Evolutionary conservation across 2,888 invertebrate species (phyloP).

Genomic region (Oegoconia quadripuncta): DNA sequence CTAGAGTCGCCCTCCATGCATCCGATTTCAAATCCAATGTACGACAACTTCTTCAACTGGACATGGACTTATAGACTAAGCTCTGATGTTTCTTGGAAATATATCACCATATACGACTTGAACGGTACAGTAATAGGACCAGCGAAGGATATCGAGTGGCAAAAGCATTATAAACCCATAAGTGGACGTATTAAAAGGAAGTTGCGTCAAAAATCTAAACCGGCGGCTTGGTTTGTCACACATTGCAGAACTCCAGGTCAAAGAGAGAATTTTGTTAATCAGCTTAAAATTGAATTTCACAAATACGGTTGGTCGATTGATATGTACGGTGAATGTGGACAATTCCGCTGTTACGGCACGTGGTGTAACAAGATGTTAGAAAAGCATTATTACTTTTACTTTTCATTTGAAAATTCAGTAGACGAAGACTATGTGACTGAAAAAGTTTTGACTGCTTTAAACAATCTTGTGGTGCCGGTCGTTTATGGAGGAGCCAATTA

Average conservation of each 20-base stretch:
- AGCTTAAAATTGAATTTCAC: slow-evolving; percentile 20
- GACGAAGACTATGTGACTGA: slow-evolving; percentile 37
- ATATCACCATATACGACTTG: slow-evolving; percentile 23
- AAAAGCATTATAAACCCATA: slow-evolving; percentile 20
- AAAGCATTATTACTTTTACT: slow-evolving; percentile 33
- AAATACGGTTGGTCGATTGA: slow-evolving; percentile 25
- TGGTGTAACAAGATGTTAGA: slow-evolving; percentile 16
- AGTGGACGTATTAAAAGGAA: slow-evolving; percentile 20
- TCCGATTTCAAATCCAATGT: slow-evolving; percentile 23
- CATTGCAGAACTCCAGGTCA: slow-evolving; percentile 26
- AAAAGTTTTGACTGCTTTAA: slow-evolving; percentile 41
- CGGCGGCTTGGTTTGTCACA: slow-evolving; percentile 36
- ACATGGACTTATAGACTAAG: slow-evolving; percentile 30
- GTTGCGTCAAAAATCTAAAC: slow-evolving; percentile 28
- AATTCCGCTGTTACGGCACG: not conserved
- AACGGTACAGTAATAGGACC: slow-evolving; percentile 25
- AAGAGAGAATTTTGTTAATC: slow-evolving; percentile 21
- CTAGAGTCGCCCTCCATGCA: slow-evolving; percentile 33
- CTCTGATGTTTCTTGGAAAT: slow-evolving; percentile 27
- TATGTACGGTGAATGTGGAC: slow-evolving; percentile 31
- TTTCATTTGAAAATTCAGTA: slow-evolving; percentile 36
- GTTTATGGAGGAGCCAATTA: slow-evolving; percentile 79
- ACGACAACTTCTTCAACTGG: slow-evolving; percentile 35
- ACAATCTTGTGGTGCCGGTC: slow-evolving; percentile 78
- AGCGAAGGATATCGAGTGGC: slow-evolving; percentile 24